These are phyloP conservation scores for Poicephalus meyeri DNA, from an alignment of 2,113 vertebrate species.

Conservation along the genomic window DNA sequence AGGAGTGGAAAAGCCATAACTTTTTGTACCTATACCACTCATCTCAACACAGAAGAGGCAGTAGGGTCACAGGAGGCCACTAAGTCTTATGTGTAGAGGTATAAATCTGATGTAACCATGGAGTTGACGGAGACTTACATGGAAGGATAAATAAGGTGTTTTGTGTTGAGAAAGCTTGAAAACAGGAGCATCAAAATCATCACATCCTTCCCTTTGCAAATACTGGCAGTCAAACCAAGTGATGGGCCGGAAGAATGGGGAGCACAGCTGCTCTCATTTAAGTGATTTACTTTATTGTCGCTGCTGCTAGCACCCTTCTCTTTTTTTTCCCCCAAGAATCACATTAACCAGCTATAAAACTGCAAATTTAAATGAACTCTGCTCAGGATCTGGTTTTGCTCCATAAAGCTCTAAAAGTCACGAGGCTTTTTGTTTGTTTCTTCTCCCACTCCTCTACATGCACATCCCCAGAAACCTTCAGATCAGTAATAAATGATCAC, in stretches of 20 bases:
- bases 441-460: background rate
- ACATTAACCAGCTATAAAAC: conserved; percentile 26
- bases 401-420: background rate
- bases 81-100: background rate
- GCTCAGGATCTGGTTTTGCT: background rate
- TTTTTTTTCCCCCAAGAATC: background rate
- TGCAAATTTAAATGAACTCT: conserved; percentile 38
- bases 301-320: background rate
- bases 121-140: background rate
- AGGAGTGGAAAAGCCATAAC: background rate
- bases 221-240: background rate
- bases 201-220: background rate
- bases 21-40: background rate
- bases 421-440: background rate
- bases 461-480: background rate
- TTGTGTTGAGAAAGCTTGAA: background rate
- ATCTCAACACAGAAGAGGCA: background rate
- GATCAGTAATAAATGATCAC: background rate
- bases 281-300: conserved; percentile 31
- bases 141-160: background rate
- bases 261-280: background rate
- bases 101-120: background rate
- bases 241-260: background rate
- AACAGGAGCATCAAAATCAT: background rate
- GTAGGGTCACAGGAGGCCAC: background rate